Evolutionary conservation across 2,113 vertebrate genomes (phyloP).

Genomic region (Edolisoma coerulescens): DNA sequence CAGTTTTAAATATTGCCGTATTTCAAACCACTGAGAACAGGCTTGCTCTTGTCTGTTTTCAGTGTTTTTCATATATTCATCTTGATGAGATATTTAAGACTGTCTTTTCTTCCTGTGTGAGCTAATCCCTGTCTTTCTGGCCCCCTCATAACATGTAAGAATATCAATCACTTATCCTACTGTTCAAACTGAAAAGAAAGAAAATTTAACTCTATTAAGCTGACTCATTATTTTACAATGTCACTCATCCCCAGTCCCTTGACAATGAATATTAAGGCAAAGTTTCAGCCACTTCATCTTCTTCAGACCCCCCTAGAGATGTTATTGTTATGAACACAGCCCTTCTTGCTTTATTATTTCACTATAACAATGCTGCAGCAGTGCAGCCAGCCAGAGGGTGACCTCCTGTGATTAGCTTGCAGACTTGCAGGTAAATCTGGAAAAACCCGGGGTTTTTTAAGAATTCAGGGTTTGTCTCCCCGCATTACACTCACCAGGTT

Average conservation of each 20-base stretch:
- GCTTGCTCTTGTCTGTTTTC: neutral
- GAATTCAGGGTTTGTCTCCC: neutral
- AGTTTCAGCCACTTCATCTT: neutral
- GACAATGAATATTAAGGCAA: neutral
- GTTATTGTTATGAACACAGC: neutral
- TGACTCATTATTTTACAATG: neutral
- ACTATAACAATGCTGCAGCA: neutral
- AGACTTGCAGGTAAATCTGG: neutral
- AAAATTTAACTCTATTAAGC: neutral
- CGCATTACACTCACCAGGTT: neutral
- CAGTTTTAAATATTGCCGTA: neutral
- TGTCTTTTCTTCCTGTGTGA: neutral
- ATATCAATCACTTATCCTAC: neutral
- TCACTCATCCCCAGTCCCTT: neutral
- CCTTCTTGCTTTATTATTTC: neutral
- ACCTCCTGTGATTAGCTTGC: neutral
- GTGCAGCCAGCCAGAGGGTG: neutral
- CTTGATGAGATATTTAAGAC: neutral
- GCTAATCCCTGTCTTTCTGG: neutral
- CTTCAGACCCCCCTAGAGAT: neutral
- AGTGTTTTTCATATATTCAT: neutral
- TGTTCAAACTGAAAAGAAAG: neutral
- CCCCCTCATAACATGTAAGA: accelerated
- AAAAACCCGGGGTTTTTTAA: neutral
- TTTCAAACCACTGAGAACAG: neutral